Evolutionary conservation across 2,888 invertebrate species (phyloP).

Genomic region (Catocala fraxini): DNA sequence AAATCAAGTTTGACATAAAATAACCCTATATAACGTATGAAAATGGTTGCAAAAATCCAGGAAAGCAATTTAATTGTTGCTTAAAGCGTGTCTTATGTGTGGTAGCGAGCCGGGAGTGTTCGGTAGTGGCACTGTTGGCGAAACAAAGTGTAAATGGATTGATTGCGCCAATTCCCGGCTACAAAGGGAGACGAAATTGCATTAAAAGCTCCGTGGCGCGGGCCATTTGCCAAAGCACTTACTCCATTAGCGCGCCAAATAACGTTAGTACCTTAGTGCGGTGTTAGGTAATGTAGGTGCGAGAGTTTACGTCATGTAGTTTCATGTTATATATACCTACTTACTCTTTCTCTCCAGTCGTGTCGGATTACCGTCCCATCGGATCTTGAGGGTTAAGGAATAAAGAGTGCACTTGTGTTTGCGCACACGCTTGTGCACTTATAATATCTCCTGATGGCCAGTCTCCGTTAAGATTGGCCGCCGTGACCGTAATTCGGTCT

Average conservation of each 20-base stretch:
- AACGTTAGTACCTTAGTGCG: slow-evolving; percentile 77
- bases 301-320: slow-evolving; percentile 14
- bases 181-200: slow-evolving; percentile 86
- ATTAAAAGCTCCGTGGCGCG: slow-evolving; percentile 86
- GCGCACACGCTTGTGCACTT: no score
- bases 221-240: slow-evolving; percentile 86
- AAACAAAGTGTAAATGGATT: slow-evolving; percentile 89
- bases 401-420: no score
- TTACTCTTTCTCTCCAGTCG: no score
- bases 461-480: no score
- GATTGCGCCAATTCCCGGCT: slow-evolving; percentile 85
- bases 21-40: not conserved
- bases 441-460: no score
- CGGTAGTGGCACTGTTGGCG: slow-evolving; percentile 75
- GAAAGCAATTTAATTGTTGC: slow-evolving; percentile 69
- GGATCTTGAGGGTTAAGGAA: no score
- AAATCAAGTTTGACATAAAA: no score
- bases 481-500: no score
- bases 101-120: slow-evolving; percentile 51
- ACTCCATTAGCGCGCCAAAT: slow-evolving; percentile 85
- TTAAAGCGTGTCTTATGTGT: slow-evolving; percentile 72
- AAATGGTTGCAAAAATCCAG: slow-evolving; percentile 10
- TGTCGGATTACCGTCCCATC: no score
- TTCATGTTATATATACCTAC: not conserved
- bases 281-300: slow-evolving; percentile 56